Evolutionary conservation across 2,113 vertebrate genomes (phyloP), one percentile per base, ranked within the genome.

Genomic region (Lophochroa leadbeateri): DNA sequence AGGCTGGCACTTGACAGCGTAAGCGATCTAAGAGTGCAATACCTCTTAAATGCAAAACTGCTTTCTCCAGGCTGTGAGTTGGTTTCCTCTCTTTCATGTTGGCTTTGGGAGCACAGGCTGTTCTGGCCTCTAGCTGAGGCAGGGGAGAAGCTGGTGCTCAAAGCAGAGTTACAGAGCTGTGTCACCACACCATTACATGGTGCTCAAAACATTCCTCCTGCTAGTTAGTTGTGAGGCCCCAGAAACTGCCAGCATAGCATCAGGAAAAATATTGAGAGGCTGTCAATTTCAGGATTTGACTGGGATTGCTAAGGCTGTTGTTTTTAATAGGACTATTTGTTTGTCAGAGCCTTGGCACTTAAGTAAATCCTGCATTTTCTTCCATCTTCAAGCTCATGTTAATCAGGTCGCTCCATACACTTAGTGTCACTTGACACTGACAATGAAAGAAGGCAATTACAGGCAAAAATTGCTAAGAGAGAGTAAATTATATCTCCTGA

Each of bases 221-320:
- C 5, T 3, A 6, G 28, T 58, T 27, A 35, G 58, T 0, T 0
- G 19, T 58, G 41, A 65, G 70, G 44, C 13, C 41, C 33, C 8
- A 7, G 35, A 9, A 57, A 23, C 35, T 46, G 50, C 28, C 49
- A 18, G 35, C 19, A 24, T 2, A 1, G 12, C 44, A 20, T 8
- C 11, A 31, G 81, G 46, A 41, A 43, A 83, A 79, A 27, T 19
- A 31, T 33, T 4, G 1, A 43, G n/a, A 41, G 71, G 35, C 4
- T 23, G 25, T 18, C 0, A 3, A 7, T 82, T 60, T 23, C 64
- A 35, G 17, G 13, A 25, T 7, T 55, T 0, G 0, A 5, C 5
- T 25, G 61, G 35, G 25, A 57, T 90, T 86, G 27, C 37, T 27
- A 39, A 35, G 10, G 35, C 13, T 60, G 9, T 25, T 63, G 35